Evolutionary conservation across 92 coral and sea anemone species (phyloP), one percentile per base, ranked within the genome.

Genomic region (Actinernus sp.): DNA sequence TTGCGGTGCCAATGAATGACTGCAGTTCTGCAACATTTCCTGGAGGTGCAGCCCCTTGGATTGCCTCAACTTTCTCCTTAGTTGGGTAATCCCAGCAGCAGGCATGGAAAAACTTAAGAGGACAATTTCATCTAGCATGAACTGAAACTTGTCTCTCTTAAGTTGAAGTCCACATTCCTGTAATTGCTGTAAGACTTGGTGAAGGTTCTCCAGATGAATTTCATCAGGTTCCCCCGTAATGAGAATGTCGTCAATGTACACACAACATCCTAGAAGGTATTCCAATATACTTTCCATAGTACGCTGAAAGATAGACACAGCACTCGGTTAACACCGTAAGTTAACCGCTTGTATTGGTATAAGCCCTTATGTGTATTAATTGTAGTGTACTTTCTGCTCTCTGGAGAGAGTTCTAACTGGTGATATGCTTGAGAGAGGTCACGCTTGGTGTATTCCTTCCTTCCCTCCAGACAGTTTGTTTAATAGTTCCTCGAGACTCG

Each of bases 401-500:
- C 89, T n/a, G 71, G 71, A 25, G 63, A 0, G 14, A 68, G 79
- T 22, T 76, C 56, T 25, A 83, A 25, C 34, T 78, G 86, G n/a
- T 60, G 85, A 26, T 83, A 70, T 32, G 91, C 91, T 22, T 84
- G 85, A 20, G 76, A 73, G 27, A 84, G 79, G 26, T 78, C 86
- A 48, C 71, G 69, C 28, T 58, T 64, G 27, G 82, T 79, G 32
- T 49, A 79, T 59, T 24, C n/a, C n/a, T n/a, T n/a, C 59, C 38
- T 53, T 76, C 26, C 67, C 84, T 12, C 73, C 64, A 3, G 74
- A 32, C 55, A 83, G 31, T 18, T 68, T 48, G 36, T 55, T 58
- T 26, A 54, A 26, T 33, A 85, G 31, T 28, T 79, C 82, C 61
- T 79, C 65, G 31, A 79, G 49, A 13, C 56, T 59, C 13, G 80